Evolutionary conservation across 2,888 invertebrate species (phyloP).

Genomic region (Drosophila meridionalis): DNA sequence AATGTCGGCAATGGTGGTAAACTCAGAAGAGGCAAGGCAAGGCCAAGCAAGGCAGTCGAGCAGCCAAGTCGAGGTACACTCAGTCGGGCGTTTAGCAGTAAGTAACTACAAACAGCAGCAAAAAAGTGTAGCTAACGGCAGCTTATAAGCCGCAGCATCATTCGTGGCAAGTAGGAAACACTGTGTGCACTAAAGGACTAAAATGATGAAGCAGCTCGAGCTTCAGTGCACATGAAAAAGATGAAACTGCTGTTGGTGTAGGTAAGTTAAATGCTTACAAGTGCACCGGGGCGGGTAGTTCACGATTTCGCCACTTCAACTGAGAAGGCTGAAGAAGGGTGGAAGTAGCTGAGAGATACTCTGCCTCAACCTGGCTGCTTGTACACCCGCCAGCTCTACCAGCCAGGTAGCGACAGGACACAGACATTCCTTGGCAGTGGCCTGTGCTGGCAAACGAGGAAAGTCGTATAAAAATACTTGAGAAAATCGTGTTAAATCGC

Average conservation of each 20-base stretch:
- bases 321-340: conserved; percentile 40
- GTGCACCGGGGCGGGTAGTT: conserved; percentile 39
- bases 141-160: conserved; percentile 65
- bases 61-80: conserved; percentile 29
- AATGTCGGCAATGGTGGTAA: conserved; percentile 44
- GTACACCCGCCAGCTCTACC: conserved; percentile 3
- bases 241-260: conserved; percentile 64
- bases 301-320: conserved; percentile 58
- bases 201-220: conserved; percentile 70
- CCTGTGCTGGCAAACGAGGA: conserved; percentile 40
- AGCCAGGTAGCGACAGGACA: conserved; percentile 22
- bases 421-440: conserved; percentile 58
- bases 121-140: conserved; percentile 41
- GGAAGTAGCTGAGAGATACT: conserved; percentile 38
- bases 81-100: conserved; percentile 56
- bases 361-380: background rate
- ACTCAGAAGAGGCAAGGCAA: conserved; percentile 4
- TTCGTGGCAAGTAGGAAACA: conserved; percentile 30
- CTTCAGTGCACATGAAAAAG: conserved; percentile 71
- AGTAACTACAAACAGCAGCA: conserved; percentile 55
- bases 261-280: conserved; percentile 58
- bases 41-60: conserved; percentile 11
- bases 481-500: conserved; percentile 82
- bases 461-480: conserved; percentile 74
- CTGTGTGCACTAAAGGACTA: conserved; percentile 56